A percentile compares a stretch with the other conserved stretches of the same genome.
Evolutionary conservation across 2,113 vertebrate genomes (phyloP).

Genomic region (Chelonoidis abingdonii): DNA sequence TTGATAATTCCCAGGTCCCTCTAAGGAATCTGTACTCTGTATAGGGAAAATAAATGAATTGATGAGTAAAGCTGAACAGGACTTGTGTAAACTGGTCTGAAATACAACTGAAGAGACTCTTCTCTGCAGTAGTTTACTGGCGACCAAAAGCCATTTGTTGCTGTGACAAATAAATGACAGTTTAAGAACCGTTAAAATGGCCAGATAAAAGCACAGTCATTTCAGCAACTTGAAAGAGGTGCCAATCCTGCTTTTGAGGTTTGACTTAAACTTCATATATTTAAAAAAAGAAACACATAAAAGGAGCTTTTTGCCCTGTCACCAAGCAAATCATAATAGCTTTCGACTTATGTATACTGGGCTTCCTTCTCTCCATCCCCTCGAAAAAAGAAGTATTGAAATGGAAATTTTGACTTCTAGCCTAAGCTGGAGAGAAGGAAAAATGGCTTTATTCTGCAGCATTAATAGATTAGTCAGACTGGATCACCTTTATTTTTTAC

Average conservation of each 20-base stretch:
- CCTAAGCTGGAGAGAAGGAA: constrained; percentile 64
- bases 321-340: constrained; percentile 60
- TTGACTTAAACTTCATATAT: constrained; percentile 41
- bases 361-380: constrained; percentile 59
- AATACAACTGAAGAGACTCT: constrained; percentile 47
- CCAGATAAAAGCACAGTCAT: constrained; percentile 62
- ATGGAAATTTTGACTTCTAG: constrained; percentile 76
- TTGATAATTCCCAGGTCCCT: constrained; percentile 46
- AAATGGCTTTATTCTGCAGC: constrained; percentile 65
- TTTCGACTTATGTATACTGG: constrained; percentile 60
- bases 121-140: constrained; percentile 31
- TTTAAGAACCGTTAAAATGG: constrained; percentile 66
- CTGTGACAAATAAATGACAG: constrained; percentile 66
- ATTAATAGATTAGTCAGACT: constrained; percentile 66
- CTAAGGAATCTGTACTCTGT: constrained; percentile 35
- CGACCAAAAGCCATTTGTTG: constrained; percentile 48
- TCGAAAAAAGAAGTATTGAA: constrained; percentile 70
- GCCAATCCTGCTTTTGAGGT: constrained; percentile 55
- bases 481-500: constrained; percentile 32
- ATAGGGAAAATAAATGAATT: constrained; percentile 60
- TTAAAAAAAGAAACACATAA: constrained; percentile 34
- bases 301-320: constrained; percentile 61
- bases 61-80: constrained; percentile 2
- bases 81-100: constrained; percentile 54
- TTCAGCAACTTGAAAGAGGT: constrained; percentile 63